These are phyloP conservation scores for Mizuhopecten yessoensis DNA, from an alignment of 1,140 invertebrate species.

Conservation along the genomic window DNA sequence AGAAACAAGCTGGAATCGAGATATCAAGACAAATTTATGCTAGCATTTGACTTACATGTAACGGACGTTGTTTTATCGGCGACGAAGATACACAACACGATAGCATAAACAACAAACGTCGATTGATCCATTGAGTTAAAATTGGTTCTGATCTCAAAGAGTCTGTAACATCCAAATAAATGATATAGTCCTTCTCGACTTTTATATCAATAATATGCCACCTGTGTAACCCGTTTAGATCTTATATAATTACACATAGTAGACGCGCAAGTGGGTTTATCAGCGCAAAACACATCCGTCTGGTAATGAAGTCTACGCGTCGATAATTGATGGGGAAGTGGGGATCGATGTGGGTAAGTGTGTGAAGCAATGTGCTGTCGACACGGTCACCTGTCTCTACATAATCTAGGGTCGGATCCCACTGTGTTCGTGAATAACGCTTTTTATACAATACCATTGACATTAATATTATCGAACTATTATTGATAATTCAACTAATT, in stretches of 20 bases:
- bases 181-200: neutral
- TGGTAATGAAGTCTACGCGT: neutral
- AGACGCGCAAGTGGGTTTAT: neutral
- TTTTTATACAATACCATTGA: no score
- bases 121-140: neutral
- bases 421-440: no score
- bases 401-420: neutral
- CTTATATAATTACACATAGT: neutral
- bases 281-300: conserved; percentile 29
- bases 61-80: neutral
- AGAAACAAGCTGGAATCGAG: no score
- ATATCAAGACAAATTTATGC: no score
- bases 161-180: neutral
- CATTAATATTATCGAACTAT: no score
- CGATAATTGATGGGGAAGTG: neutral
- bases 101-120: neutral
- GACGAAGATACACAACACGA: neutral
- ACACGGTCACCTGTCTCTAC: neutral
- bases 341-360: neutral
- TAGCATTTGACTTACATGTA: neutral
- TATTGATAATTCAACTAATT: no score
- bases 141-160: neutral
- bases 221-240: neutral
- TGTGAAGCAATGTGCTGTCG: neutral
- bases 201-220: neutral